Evolutionary conservation across 2,797 vertebrate species (phyloP).

Genomic region (Rachycentron canadum): DNA sequence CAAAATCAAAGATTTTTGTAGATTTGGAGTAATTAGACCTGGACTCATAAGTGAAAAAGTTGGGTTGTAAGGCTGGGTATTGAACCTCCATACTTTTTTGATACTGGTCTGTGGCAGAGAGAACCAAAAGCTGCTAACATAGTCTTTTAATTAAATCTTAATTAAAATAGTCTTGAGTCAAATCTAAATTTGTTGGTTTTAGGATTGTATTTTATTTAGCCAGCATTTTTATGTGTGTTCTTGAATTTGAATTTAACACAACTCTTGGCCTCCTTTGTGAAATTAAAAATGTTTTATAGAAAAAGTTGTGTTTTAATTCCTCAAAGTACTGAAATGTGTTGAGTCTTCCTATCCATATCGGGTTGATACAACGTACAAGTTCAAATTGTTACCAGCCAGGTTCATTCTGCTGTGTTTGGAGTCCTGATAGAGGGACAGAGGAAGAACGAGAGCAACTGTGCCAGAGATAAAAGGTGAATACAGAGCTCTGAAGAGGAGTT

Average conservation of each 20-base stretch:
- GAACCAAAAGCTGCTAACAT: background rate
- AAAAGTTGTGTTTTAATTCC: background rate
- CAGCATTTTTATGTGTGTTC: too few relatives aligned
- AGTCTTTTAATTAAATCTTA: background rate
- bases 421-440: background rate
- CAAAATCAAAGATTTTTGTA: background rate
- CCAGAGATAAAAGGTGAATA: constrained; percentile 15
- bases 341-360: background rate
- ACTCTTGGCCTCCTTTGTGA: background rate
- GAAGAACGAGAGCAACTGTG: constrained; percentile 19
- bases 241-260: background rate
- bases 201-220: background rate
- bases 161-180: background rate
- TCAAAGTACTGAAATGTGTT: background rate
- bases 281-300: background rate
- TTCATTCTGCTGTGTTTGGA: background rate
- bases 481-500: constrained; percentile 21
- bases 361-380: background rate
- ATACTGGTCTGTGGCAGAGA: background rate
- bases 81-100: background rate
- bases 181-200: background rate
- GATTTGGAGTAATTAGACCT: background rate
- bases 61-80: background rate
- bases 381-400: background rate
- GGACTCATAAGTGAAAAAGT: background rate